phyloP scores from a whole-genome alignment of 2,113 vertebrate species.

The Eonycteris spelaea region DNA sequence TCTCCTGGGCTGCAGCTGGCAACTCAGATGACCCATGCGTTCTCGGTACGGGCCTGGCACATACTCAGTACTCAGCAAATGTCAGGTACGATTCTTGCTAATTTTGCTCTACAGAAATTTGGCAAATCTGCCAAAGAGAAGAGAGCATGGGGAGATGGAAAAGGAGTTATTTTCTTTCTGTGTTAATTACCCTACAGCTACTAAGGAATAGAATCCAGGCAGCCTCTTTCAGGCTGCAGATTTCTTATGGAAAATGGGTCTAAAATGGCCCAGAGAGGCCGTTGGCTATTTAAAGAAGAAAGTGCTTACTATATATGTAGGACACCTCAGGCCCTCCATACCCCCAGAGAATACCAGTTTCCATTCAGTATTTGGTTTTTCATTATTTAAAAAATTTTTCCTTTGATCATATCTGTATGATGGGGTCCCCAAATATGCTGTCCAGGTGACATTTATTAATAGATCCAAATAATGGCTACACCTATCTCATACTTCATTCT shows the following conservation, averaged over 20 bases:
- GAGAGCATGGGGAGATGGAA: rapidly evolving
- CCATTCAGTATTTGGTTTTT: neutral
- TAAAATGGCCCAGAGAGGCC: neutral
- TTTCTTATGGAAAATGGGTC: neutral
- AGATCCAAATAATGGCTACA: neutral
- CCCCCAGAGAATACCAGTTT: neutral
- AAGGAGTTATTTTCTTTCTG: neutral
- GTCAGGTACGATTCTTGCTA: neutral
- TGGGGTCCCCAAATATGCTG: neutral
- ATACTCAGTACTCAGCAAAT: neutral
- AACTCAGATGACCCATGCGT: neutral
- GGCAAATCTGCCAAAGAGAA: neutral
- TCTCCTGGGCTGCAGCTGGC: neutral
- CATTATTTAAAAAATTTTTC: neutral
- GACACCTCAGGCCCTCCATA: neutral
- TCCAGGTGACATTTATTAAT: neutral
- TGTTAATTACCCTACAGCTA: neutral
- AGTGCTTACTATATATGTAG: neutral
- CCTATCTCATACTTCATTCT: neutral
- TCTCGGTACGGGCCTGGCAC: neutral
- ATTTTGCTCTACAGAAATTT: neutral
- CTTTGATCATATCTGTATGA: neutral
- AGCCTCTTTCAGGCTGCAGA: neutral
- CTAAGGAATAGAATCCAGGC: neutral
- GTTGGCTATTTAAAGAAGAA: neutral